Percentiles rank a stretch among this genome's conserved stretches.
These are phyloP conservation scores for Microctonus brassicae DNA, from an alignment of 2,888 invertebrate genomes.

Conservation along the genomic window DNA sequence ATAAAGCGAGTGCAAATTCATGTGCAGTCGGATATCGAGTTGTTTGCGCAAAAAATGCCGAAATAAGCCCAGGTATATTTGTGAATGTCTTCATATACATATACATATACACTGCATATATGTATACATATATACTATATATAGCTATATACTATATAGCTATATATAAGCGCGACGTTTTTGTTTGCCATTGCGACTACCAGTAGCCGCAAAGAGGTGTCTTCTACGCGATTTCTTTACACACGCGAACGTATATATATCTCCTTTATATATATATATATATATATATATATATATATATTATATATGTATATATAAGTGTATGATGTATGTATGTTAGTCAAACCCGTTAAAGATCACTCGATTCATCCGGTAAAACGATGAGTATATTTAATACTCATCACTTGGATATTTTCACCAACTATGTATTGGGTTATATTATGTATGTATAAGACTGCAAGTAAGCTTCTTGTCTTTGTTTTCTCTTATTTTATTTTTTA, in stretches of 20 bases:
- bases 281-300: background rate
- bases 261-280: background rate
- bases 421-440: background rate
- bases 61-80: conserved; percentile 36
- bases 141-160: too few species aligned
- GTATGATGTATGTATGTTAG: background rate
- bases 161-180: too few species aligned
- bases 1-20: conserved; percentile 14
- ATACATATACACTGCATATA: too few species aligned
- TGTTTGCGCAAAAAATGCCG: conserved; percentile 41
- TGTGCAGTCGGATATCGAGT: conserved; percentile 33
- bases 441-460: background rate
- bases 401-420: background rate
- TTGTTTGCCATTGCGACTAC: conserved; percentile 64
- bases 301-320: background rate
- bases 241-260: conserved; percentile 54
- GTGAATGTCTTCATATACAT: conserved; percentile 21
- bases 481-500: background rate
- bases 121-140: background rate
- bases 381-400: background rate
- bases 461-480: background rate
- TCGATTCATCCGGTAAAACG: conserved; percentile 14
- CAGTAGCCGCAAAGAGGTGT: conserved; percentile 67
- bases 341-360: background rate
- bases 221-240: conserved; percentile 66